These are phyloP conservation scores for Agelaius tricolor DNA, from an alignment of 2,113 vertebrate species.

Conservation along the genomic window DNA sequence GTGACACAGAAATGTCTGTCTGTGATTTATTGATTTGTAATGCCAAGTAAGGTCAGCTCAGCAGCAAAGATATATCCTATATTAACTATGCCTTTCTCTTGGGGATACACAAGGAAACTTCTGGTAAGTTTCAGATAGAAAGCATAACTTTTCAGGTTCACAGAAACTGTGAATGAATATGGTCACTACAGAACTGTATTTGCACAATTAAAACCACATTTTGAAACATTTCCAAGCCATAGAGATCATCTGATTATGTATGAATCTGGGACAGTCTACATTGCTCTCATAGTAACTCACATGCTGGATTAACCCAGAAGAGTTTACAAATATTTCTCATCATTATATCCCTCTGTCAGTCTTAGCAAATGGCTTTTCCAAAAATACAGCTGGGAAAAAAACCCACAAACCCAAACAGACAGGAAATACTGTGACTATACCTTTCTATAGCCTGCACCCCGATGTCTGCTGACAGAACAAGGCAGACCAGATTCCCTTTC, in stretches of 20 bases:
- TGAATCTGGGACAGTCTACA: neutral
- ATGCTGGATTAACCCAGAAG: neutral
- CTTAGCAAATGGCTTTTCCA: neutral
- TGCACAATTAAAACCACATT: neutral
- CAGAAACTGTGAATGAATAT: neutral
- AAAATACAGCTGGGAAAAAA: neutral
- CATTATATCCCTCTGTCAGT: neutral
- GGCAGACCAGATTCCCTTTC: neutral
- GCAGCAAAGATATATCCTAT: neutral
- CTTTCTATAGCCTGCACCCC: neutral
- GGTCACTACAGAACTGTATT: neutral
- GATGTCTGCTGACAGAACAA: neutral
- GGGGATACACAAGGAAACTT: neutral
- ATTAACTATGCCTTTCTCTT: neutral
- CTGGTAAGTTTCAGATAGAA: neutral
- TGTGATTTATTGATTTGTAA: neutral
- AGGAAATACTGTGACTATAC: neutral
- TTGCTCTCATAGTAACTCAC: neutral
- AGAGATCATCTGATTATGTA: neutral
- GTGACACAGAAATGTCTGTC: neutral
- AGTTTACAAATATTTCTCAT: neutral
- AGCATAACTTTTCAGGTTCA: neutral
- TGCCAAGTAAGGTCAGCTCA: neutral
- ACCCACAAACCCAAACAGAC: rapidly evolving
- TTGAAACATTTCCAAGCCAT: neutral